phyloP scores from a whole-genome alignment of 2,888 invertebrate genomes.

The Catocala sponsa region DNA sequence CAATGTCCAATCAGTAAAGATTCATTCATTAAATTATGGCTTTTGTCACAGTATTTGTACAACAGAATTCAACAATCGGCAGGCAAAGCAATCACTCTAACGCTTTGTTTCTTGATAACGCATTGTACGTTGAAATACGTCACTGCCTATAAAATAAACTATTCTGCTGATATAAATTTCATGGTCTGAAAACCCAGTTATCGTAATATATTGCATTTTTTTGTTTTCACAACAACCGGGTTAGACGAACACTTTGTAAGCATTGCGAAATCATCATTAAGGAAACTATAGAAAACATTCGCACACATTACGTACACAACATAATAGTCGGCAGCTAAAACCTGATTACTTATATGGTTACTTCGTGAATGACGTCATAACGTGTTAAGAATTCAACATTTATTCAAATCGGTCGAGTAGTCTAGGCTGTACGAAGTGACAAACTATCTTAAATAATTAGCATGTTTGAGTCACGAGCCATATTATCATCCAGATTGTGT shows the following conservation, averaged over 20 bases:
- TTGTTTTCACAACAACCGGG: background rate
- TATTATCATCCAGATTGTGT: too few species aligned
- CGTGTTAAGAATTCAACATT: too few species aligned
- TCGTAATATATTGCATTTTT: slow-evolving; percentile 3
- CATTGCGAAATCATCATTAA: slow-evolving; percentile 4
- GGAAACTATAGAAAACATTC: background rate
- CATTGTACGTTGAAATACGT: slow-evolving; percentile 22
- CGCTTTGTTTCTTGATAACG: slow-evolving; percentile 39
- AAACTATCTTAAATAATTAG: too few species aligned
- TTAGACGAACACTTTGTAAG: background rate
- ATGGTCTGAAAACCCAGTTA: slow-evolving; percentile 19
- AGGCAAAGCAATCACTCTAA: slow-evolving; percentile 39
- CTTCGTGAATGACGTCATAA: too few species aligned
- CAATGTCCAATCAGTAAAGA: slow-evolving; percentile 57
- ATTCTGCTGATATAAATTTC: slow-evolving; percentile 21
- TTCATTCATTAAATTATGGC: slow-evolving; percentile 29
- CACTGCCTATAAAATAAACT: slow-evolving; percentile 18
- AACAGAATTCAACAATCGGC: slow-evolving; percentile 45
- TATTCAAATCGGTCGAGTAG: too few species aligned
- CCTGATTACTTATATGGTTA: too few species aligned
- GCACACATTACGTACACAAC: too few species aligned
- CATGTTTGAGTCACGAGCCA: too few species aligned
- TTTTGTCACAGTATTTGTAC: slow-evolving; percentile 62
- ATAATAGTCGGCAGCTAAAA: too few species aligned
- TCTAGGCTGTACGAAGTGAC: too few species aligned